phyloP scores from a whole-genome alignment of 2,888 invertebrate species.

The Scaptodrosophila latifasciaeformis region DNA sequence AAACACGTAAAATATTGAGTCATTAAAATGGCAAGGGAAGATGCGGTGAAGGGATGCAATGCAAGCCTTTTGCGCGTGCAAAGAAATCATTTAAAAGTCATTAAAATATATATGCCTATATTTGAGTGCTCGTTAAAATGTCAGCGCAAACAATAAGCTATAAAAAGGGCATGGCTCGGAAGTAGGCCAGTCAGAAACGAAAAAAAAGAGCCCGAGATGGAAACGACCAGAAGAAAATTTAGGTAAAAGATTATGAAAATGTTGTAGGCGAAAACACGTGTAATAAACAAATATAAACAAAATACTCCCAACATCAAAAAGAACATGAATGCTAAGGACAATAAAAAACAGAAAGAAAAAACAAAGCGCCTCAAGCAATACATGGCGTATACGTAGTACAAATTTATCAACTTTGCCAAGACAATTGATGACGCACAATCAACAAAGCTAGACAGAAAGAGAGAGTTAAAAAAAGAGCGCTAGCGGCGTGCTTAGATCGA shows the following conservation, averaged over 20 bases:
- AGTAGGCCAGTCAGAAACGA: conserved; percentile 11
- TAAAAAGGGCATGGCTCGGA: conserved; percentile 50
- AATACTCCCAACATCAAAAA: neutral
- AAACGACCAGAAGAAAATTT: neutral
- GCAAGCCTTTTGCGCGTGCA: conserved; percentile 35
- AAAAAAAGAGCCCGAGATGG: neutral
- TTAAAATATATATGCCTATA: conserved; percentile 45
- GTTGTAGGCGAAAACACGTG: conserved; percentile 45
- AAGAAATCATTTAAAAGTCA: conserved; percentile 59
- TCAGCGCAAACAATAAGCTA: conserved; percentile 48
- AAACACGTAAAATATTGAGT: conserved; percentile 43
- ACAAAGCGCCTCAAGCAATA: neutral
- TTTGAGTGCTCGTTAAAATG: conserved; percentile 61
- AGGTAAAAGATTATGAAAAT: conserved; percentile 51
- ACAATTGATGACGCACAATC: conserved; percentile 5
- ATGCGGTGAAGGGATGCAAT: neutral
- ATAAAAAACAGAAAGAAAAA: too few relatives aligned
- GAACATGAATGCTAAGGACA: too few relatives aligned
- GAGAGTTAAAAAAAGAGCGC: too few relatives aligned
- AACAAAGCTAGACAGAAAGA: conserved; percentile 4
- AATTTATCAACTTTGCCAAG: neutral
- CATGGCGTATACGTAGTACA: conserved; percentile 50
- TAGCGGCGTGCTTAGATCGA: too few relatives aligned
- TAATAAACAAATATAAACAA: too few relatives aligned
- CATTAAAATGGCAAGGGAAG: conserved; percentile 16